Base-by-base conservation (phyloP, 2,113 vertebrate species). In the Nannobrachium achirus region DNA sequence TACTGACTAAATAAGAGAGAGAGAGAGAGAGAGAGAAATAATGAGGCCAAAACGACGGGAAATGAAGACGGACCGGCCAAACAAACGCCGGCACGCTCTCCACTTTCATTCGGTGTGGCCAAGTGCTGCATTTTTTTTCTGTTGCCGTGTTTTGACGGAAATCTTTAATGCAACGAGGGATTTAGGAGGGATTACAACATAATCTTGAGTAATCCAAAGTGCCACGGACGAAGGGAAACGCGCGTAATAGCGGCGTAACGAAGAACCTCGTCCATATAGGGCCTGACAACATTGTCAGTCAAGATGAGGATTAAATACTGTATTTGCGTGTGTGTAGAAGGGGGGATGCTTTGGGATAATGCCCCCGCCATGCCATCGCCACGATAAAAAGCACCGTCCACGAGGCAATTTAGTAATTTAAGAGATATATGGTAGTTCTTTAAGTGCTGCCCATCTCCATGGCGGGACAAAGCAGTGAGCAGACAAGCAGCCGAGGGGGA, bases 141-240 rank as follows among this genome's bases (percentile, higher is more conserved):
- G 92, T 95, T 94, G 86, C 94, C 77, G 94, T 97, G 93, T 97
- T 96, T 97, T 95, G 95, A 94, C 93, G 95, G 95, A 97, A 98
- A 98, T 96, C 92, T 98, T 98, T 97, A 53, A 98, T 95, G 96
- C 94, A 94, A 92, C 87, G 89, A 93, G 96, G 25, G 97, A 98
- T 96, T 91, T 98, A 95, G 95, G 25, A 96, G 92, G 96, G 96
- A 98, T 99, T 99, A 98, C 96, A 96, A 96, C 95, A 97, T 98
- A 98, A 99, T 96, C 96, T 98, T 93, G 95, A 97, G 95, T 99
- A 98, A 98, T 97, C 96, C 96, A 95, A 95, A 97, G 91, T 96
- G 95, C 95, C 95, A 95, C 93, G 94, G 96, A 96, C 93, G 94
- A 92, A 93, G 92, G 94, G 25, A 33, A 92, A 93, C 88, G 92